These are phyloP conservation scores for Haliclona indistincta DNA, from an alignment of 37 sponge, comb jelly and placozoan species.

Conservation along the genomic window DNA sequence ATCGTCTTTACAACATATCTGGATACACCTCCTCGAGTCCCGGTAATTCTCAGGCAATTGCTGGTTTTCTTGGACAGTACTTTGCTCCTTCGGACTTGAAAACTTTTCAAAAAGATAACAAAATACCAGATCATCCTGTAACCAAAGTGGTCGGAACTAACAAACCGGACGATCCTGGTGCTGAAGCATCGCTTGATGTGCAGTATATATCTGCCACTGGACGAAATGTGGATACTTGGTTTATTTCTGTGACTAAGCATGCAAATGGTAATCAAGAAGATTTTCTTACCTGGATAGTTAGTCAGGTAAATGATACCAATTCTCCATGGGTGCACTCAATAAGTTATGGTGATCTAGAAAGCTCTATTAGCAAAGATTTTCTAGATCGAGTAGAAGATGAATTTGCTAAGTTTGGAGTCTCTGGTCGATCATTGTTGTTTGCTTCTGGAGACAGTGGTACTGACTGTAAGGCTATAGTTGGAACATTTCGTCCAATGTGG, in stretches of 20 bases:
- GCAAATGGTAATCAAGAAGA: conserved; percentile 84
- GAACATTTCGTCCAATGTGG: conserved; percentile 62
- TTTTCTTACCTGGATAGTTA: conserved; percentile 85
- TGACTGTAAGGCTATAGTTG: conserved; percentile 13
- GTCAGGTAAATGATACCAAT: conserved; percentile 68
- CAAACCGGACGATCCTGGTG: conserved; percentile 49
- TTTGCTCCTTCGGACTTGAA: conserved; percentile 75
- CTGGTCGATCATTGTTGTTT: conserved; percentile 84
- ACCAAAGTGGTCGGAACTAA: conserved; percentile 63
- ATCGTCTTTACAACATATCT: conserved; percentile 73
- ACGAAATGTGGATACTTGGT: conserved; percentile 72
- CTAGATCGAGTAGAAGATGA: conserved; percentile 70
- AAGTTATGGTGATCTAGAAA: conserved; percentile 88
- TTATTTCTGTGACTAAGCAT: conserved; percentile 51
- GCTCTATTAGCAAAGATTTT: conserved; percentile 51
- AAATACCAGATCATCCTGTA: conserved; percentile 48
- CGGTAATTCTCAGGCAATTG: conserved; percentile 84
- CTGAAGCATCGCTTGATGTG: conserved; percentile 90
- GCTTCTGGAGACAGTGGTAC: conserved; percentile 86
- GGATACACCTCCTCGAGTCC: conserved; percentile 48
- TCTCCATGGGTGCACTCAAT: conserved; percentile 86
- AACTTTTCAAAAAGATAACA: conserved; percentile 69
- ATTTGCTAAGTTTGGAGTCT: conserved; percentile 89
- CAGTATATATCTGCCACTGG: conserved; percentile 84
- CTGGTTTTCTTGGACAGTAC: conserved; percentile 86